These are phyloP conservation scores for Oncorhynchus mykiss DNA, from an alignment of 2,113 vertebrate species.

Conservation along the genomic window DNA sequence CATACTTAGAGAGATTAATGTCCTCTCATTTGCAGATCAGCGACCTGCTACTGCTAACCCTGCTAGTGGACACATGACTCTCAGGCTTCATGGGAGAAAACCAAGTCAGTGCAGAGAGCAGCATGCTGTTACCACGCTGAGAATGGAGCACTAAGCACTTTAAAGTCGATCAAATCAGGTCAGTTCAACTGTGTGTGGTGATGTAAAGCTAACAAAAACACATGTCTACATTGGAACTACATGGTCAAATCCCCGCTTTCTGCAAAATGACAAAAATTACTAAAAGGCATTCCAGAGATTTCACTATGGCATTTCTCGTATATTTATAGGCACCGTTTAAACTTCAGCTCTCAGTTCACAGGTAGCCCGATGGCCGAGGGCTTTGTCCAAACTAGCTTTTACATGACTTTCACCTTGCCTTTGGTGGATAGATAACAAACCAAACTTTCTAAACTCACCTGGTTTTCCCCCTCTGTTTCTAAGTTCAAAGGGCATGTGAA, in stretches of 20 bases:
- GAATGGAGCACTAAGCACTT: too few relatives aligned
- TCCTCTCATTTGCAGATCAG: conserved; percentile 64
- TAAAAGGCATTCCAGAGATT: conserved; percentile 34
- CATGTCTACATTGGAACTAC: background rate
- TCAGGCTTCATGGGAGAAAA: background rate
- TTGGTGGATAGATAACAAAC: background rate
- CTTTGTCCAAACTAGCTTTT: conserved; percentile 22
- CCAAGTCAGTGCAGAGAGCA: too few relatives aligned
- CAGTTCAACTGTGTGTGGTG: too few relatives aligned
- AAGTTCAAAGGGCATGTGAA: conserved; percentile 52
- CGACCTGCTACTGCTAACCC: conserved; percentile 26
- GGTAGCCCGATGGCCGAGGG: conserved; percentile 20
- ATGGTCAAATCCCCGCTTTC: conserved; percentile 34
- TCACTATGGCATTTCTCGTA: conserved; percentile 35
- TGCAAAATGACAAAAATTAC: conserved; percentile 43
- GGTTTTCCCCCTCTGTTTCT: conserved; percentile 57
- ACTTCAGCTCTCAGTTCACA: conserved; percentile 38
- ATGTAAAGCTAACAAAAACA: background rate
- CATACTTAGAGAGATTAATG: conserved; percentile 70
- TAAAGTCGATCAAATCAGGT: too few relatives aligned
- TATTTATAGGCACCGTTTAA: conserved; percentile 32
- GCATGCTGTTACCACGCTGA: too few relatives aligned
- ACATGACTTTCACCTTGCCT: conserved; percentile 37
- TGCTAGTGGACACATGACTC: conserved; percentile 44
- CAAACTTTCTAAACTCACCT: conserved; percentile 41